Percentiles rank a stretch among this genome's conserved stretches.
Evolutionary conservation across 1,140 invertebrate species (phyloP).

Genomic region (Drosophila bocqueti): DNA sequence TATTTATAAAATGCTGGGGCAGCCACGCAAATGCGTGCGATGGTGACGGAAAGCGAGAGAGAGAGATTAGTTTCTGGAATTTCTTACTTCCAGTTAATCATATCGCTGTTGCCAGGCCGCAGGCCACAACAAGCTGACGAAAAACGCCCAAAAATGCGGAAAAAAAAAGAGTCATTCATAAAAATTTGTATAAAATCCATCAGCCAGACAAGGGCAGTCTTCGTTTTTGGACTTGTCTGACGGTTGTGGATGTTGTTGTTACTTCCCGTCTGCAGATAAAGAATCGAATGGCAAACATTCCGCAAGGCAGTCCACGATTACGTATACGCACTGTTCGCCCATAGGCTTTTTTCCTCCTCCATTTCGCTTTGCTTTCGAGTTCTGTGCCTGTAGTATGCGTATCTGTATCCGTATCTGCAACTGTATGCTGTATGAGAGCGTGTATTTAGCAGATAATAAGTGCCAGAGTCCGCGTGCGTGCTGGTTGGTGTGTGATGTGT

Average conservation of each 20-base stretch:
- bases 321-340: slow-evolving; percentile 46
- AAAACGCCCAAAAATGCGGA: slow-evolving; percentile 8
- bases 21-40: slow-evolving; percentile 40
- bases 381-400: slow-evolving; percentile 3
- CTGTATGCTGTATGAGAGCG: slow-evolving; percentile 16
- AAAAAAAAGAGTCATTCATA: slow-evolving; percentile 44
- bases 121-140: background rate
- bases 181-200: slow-evolving; percentile 26
- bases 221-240: slow-evolving; percentile 25
- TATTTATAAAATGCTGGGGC: slow-evolving; percentile 53
- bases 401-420: slow-evolving; percentile 7
- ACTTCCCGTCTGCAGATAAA: slow-evolving; percentile 48
- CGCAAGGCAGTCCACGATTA: slow-evolving; percentile 31
- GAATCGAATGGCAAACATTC: slow-evolving; percentile 49
- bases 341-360: slow-evolving; percentile 4
- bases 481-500: slow-evolving; percentile 1
- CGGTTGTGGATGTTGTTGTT: slow-evolving; percentile 9
- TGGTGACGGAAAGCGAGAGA: slow-evolving; percentile 20
- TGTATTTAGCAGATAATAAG: slow-evolving; percentile 49
- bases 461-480: slow-evolving; percentile 35
- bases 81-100: slow-evolving; percentile 26
- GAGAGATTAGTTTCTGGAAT: slow-evolving; percentile 33
- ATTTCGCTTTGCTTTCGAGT: slow-evolving; percentile 8
- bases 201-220: slow-evolving; percentile 26
- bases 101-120: slow-evolving; percentile 35